Evolutionary conservation across 2,797 vertebrate species (phyloP).

Genomic region (Chrosomus eos): DNA sequence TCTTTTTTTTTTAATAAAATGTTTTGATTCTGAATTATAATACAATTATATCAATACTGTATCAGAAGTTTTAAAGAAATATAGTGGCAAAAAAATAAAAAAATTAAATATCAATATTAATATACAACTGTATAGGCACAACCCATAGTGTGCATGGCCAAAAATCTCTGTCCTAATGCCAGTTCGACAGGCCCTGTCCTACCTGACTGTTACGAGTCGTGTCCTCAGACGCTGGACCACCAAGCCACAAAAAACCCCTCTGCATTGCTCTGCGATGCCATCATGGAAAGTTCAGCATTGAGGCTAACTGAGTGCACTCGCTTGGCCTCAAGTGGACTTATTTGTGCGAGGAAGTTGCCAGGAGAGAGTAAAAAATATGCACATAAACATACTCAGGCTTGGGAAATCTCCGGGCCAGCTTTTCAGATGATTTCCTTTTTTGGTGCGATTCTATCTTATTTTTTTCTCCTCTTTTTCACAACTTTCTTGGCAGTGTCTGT

Average conservation of each 20-base stretch:
- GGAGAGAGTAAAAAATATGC: slow-evolving; percentile 24
- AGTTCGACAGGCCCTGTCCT: not conserved
- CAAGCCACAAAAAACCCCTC: slow-evolving; percentile 4
- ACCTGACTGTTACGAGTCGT: not conserved
- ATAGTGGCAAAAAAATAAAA: not conserved
- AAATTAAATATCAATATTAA: not conserved
- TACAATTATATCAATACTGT: not conserved
- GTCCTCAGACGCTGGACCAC: slow-evolving; percentile 21
- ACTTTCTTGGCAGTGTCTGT: slow-evolving; percentile 20
- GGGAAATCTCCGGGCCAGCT: slow-evolving; percentile 51
- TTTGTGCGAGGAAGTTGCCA: slow-evolving; percentile 58
- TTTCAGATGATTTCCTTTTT: slow-evolving; percentile 63
- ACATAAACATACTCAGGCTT: slow-evolving; percentile 44
- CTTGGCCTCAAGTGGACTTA: slow-evolving; percentile 50
- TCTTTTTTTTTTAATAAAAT: no score
- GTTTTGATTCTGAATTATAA: not conserved
- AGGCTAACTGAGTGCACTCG: slow-evolving; percentile 26
- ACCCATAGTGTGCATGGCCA: not conserved
- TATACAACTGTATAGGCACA: not conserved
- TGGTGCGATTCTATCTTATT: slow-evolving; percentile 47
- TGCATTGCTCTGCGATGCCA: slow-evolving; percentile 56
- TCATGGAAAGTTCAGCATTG: slow-evolving; percentile 58
- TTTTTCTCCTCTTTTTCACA: slow-evolving; percentile 9
- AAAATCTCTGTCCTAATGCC: not conserved
- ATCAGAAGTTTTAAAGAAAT: not conserved